phyloP scores from a whole-genome alignment of 2,113 vertebrate genomes.

The Burhinus oedicnemus region DNA sequence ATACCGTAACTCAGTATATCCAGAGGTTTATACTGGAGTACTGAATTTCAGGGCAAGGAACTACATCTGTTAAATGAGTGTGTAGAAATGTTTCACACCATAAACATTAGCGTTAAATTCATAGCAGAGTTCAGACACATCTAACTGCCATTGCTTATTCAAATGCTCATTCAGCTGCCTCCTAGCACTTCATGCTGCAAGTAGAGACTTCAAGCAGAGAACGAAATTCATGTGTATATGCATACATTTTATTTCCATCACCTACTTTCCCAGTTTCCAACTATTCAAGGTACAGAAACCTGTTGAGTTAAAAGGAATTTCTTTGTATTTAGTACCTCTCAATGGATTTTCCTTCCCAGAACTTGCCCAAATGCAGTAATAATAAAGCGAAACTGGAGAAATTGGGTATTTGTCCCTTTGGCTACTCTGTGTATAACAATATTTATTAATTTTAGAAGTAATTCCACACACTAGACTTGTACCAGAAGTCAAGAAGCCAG shows the following conservation, averaged over 20 bases:
- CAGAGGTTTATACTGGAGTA: not conserved
- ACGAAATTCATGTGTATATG: not conserved
- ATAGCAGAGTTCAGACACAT: not conserved
- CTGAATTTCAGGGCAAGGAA: not conserved
- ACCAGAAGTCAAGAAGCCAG: not conserved
- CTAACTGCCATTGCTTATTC: not conserved
- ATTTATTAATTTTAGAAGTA: not conserved
- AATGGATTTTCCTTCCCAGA: not conserved
- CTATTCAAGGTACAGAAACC: not conserved
- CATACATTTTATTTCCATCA: not conserved
- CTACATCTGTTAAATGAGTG: not conserved
- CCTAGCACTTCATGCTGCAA: not conserved
- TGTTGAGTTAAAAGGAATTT: not conserved
- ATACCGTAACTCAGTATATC: not conserved
- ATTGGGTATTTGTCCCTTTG: not conserved
- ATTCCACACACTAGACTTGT: not conserved
- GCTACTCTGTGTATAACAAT: not conserved
- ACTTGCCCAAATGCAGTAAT: not conserved
- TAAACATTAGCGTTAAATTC: not conserved
- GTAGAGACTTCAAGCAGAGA: not conserved
- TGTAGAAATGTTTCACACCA: not conserved
- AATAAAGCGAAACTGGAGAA: not conserved
- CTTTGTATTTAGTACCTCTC: not conserved
- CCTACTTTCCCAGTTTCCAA: not conserved
- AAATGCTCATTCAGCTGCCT: not conserved